Base-by-base conservation (phyloP, 2,888 invertebrate species). In the Brenthis hecate region DNA sequence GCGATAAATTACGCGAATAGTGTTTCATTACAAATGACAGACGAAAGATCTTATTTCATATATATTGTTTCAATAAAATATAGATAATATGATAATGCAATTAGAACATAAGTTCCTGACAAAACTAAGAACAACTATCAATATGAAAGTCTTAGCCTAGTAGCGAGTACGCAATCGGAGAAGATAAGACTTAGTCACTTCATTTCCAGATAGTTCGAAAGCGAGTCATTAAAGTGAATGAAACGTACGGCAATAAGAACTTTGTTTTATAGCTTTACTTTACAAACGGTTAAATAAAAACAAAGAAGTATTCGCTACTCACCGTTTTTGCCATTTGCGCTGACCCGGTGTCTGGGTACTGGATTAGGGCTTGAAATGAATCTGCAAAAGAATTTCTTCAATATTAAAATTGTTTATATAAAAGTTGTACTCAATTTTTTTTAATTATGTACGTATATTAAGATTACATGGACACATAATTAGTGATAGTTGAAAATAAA, bases 281-380 rank as follows among this genome's bases (percentile, higher is more conserved):
- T 81, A 82, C 81, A 85, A 89, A 89, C 84, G 81, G 85, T 87
- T 85, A 87, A 88, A 88, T 88, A 88, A 87, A 91, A 90, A 87
- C 85, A 86, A 85, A 82, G 77, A 86, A 86, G 81, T 82, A 78
- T 83, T 84, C 79, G 81, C 78, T 86, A 95, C 95, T 95, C 90
- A 97, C 97, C 93, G 96, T 94, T 95, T 99, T 99, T 84, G 99
- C 99, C 82, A 98, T 96, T 93, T 99, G 99, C 78, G 99, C 99
- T 78, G 98, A 97, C 85, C 97, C 96, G 75, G 99, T 97, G 93
- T 99, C 99, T 79, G 98, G 97, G 93, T 99, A 99, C 94, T 99
- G 99, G 91, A 99, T 98, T 86, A 99, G 95, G 76, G 99, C 99
- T 96, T 99, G 98, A 95, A 98, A 98, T 93, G 97, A 97, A 94